Conservation (phyloP, 2,888 invertebrate genomes). For the Mylabris sibirica region DNA sequence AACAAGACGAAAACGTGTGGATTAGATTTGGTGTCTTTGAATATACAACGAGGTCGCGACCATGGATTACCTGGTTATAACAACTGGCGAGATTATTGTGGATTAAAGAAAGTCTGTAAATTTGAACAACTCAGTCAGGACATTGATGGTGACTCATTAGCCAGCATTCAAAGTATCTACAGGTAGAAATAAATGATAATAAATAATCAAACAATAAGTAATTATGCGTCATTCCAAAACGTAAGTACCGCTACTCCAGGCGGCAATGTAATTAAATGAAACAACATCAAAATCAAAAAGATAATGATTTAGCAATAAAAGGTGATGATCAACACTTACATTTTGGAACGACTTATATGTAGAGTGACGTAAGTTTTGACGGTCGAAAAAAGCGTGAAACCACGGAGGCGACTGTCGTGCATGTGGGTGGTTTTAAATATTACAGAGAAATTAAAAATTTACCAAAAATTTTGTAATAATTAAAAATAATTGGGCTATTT, state of each 20-base stretch:
- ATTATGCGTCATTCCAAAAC: neutral
- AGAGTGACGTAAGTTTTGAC: neutral
- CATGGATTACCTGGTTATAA: constrained; percentile 85
- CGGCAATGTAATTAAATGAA: neutral
- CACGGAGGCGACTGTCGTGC: neutral
- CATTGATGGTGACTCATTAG: constrained; percentile 71
- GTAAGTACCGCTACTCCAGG: neutral
- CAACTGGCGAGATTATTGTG: constrained; percentile 79
- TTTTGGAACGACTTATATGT: neutral
- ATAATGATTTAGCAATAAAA: too few relatives aligned
- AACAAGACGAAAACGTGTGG: constrained; percentile 67
- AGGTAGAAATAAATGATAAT: constrained; percentile 59
- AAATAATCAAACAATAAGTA: neutral
- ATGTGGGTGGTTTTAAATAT: neutral
- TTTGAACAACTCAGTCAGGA: constrained; percentile 69
- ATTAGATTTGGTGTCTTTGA: constrained; percentile 84
- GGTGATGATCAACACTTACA: neutral
- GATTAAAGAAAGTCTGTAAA: constrained; percentile 66
- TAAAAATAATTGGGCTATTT: neutral
- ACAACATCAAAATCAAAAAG: neutral
- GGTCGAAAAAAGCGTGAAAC: neutral
- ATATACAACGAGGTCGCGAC: constrained; percentile 89
- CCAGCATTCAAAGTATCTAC: constrained; percentile 72
- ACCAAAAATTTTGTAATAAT: neutral
- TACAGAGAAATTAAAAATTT: neutral